Evolutionary conservation across 2,888 invertebrate genomes (phyloP), one percentile per base, ranked within the genome.

Genomic region (Aleiodes alternator): DNA sequence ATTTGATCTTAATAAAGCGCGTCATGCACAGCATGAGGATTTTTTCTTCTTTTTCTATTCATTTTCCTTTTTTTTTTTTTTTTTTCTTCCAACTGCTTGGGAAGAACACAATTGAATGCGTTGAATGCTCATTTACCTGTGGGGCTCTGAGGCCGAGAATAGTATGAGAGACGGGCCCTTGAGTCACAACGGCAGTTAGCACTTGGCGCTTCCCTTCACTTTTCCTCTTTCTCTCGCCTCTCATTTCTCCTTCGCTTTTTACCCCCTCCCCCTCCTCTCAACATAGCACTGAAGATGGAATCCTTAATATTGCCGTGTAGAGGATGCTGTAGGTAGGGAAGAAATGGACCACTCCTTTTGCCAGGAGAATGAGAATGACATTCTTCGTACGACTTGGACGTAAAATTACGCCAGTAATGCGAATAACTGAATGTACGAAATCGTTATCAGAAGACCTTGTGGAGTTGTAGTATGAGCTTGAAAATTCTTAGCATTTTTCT

Each of bases 1-100:
- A 88, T 88, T 87, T 86, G 84, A 82, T 87, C 84, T 87, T 87
- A 88, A 87, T 87, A 88, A 87, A 87, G 86, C 77, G 73, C 87
- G 87, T 88, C 88, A 85, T 84, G 43, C 9, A 83, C 82, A 78
- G 74, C 51, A 69, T 76, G 77, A 78, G 82, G 80, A 82, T 83
- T 82, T 83, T 83, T 83, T 50, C 38, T 68, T 50, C 38, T 59
- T 12, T 29, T 16, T 51, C 71, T 64, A 48, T 12, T 23, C 29
- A 16, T 48, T 9, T 29, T 29, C 12, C 29, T 50, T 11, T 56
- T 68, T 29, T 29, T 29, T 50, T 50, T 11, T 56, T 68, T 56
- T 68, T 29, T 29, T 29, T 50, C 29, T 11, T 56, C 56, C 55
- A 34, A 34, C 64, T 55, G 38, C 16, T 29, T 64, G 14, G n/a